Percentiles rank a stretch among this genome's conserved stretches.
These are phyloP conservation scores for Coptodon bakossiorum DNA, from an alignment of 2,113 vertebrate genomes.

Conservation along the genomic window DNA sequence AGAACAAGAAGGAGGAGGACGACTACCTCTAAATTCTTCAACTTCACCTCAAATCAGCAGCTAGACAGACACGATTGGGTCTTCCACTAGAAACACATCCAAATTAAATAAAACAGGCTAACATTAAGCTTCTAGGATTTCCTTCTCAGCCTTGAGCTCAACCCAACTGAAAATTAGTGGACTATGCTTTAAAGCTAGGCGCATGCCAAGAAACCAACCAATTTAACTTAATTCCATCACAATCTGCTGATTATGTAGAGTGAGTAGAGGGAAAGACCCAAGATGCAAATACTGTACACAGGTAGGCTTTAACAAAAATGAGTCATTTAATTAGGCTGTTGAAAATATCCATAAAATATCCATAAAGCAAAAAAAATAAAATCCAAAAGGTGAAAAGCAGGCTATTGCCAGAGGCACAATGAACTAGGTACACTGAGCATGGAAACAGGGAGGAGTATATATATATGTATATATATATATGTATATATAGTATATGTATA, in stretches of 20 bases:
- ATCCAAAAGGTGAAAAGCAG: not conserved
- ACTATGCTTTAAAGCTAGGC: not conserved
- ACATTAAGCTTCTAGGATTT: not conserved
- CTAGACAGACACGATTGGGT: not conserved
- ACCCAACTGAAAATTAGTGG: not conserved
- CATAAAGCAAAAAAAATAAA: not conserved
- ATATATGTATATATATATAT: too few relatives aligned
- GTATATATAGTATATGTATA: too few relatives aligned
- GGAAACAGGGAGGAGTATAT: not conserved
- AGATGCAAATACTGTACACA: not conserved
- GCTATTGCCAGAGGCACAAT: not conserved
- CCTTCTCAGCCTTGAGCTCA: not conserved
- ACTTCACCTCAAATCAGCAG: not conserved
- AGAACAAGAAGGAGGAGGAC: not conserved
- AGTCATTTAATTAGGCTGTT: not conserved
- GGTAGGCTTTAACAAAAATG: accelerated
- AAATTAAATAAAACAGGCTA: not conserved
- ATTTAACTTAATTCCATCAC: not conserved
- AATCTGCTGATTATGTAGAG: not conserved
- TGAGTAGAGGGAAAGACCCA: not conserved
- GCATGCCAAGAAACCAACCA: not conserved
- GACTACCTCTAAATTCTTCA: not conserved
- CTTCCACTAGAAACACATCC: not conserved
- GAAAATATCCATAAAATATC: not conserved
- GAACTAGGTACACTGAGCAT: not conserved